Percentiles rank a stretch among this genome's conserved stretches.
Evolutionary conservation across 2,113 vertebrate genomes (phyloP).

Genomic region (Carassius gibelio): DNA sequence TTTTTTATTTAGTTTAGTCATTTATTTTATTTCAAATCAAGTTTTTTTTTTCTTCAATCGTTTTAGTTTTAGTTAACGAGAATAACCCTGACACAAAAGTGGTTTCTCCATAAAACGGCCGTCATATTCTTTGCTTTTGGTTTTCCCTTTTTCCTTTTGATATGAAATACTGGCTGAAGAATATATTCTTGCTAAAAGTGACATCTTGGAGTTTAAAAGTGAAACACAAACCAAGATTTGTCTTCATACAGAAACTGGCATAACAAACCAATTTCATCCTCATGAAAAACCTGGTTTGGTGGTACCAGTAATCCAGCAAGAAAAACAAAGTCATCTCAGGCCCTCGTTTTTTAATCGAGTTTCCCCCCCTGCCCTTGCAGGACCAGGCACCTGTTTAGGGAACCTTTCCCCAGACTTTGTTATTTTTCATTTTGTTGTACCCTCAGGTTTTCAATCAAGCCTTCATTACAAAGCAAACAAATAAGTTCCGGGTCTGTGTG

Average conservation of each 20-base stretch:
- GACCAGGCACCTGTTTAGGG: constrained; percentile 71
- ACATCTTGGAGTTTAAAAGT: background rate
- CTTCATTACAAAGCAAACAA: constrained; percentile 77
- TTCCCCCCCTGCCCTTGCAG: constrained; percentile 43
- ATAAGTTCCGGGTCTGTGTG: constrained; percentile 73
- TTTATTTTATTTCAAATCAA: no score
- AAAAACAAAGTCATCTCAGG: constrained; percentile 69
- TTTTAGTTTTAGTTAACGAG: background rate
- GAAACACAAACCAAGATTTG: background rate
- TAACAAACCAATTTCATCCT: constrained; percentile 72
- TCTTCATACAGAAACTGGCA: constrained; percentile 55
- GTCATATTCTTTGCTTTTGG: background rate
- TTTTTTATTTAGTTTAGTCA: no score
- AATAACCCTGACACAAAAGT: background rate
- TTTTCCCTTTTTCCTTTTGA: background rate
- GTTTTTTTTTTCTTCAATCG: background rate
- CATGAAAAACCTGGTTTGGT: constrained; percentile 67
- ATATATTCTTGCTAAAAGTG: background rate
- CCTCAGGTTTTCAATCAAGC: constrained; percentile 77
- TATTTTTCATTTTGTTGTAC: constrained; percentile 82
- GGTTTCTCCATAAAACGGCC: background rate
- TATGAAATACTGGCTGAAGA: background rate
- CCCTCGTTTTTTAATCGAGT: constrained; percentile 66
- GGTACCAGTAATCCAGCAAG: constrained; percentile 66
- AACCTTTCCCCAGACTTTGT: constrained; percentile 70